These are phyloP conservation scores for Arion vulgaris DNA, from an alignment of 1,140 invertebrate genomes.

Conservation along the genomic window DNA sequence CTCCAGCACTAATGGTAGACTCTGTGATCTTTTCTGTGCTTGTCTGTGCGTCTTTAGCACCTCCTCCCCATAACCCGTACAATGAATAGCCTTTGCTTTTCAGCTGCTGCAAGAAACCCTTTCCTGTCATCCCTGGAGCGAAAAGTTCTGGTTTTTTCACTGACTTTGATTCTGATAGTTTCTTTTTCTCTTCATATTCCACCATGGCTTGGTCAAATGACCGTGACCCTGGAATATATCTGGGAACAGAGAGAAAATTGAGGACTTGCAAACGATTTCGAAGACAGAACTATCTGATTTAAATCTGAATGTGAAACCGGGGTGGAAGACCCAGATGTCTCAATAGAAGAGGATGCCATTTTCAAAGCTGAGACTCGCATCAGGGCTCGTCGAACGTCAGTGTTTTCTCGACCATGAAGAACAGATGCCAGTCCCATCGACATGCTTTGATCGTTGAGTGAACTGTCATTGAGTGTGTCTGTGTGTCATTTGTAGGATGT, in stretches of 20 bases:
- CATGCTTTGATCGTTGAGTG: slow-evolving; percentile 84
- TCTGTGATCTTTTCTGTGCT: slow-evolving; percentile 1
- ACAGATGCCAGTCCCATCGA: slow-evolving; percentile 85
- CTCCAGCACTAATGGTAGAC: slow-evolving; percentile 1
- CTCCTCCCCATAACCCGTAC: slow-evolving; percentile 53
- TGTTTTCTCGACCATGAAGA: slow-evolving; percentile 80
- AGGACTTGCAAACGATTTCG: neutral
- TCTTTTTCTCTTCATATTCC: neutral
- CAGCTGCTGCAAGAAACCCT: slow-evolving; percentile 54
- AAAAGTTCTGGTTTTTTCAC: slow-evolving; percentile 24
- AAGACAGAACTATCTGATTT: slow-evolving; percentile 18
- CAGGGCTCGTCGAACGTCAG: slow-evolving; percentile 12
- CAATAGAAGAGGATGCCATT: slow-evolving; percentile 4
- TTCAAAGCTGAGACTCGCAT: slow-evolving; percentile 19
- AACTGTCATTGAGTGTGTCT: neutral
- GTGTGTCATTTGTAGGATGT: neutral
- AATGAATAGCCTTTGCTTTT: slow-evolving; percentile 61
- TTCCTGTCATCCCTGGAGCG: slow-evolving; percentile 33
- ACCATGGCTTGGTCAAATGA: slow-evolving; percentile 23
- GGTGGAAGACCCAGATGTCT: slow-evolving; percentile 6
- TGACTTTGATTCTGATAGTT: neutral
- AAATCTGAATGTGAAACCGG: neutral
- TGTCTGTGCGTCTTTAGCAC: slow-evolving; percentile 14
- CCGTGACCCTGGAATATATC: slow-evolving; percentile 33
- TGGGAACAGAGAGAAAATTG: neutral